Evolutionary conservation across 2,888 invertebrate genomes (phyloP).

Genomic region (Oligia fasciuncula): DNA sequence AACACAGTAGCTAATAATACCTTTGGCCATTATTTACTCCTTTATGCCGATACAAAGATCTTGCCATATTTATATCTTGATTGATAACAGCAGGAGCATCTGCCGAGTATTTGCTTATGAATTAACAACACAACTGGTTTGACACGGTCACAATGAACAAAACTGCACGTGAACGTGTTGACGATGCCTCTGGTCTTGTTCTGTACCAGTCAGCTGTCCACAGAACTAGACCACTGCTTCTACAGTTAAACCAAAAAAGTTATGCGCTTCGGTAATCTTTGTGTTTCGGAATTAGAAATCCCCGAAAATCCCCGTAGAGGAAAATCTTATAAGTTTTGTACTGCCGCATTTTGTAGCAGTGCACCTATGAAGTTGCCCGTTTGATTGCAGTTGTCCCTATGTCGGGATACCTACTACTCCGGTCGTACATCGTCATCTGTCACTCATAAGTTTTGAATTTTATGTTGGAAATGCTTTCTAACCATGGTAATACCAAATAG

Average conservation of each 20-base stretch:
- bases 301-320: background rate
- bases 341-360: no score
- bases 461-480: background rate
- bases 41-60: constrained; percentile 12
- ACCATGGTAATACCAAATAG: background rate
- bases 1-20: background rate
- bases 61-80: constrained; percentile 8
- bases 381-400: no score
- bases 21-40: constrained; percentile 13
- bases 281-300: background rate
- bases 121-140: constrained; percentile 21
- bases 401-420: no score
- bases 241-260: background rate
- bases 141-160: constrained; percentile 18
- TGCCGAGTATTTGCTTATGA: constrained; percentile 39
- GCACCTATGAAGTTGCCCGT: no score
- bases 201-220: background rate
- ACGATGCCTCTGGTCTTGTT: constrained; percentile 6
- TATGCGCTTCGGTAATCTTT: background rate
- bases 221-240: background rate
- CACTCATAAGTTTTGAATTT: background rate
- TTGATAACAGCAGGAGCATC: background rate
- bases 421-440: no score
- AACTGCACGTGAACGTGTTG: background rate
- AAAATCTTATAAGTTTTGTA: background rate